Evolutionary conservation across 2,888 invertebrate species (phyloP).

Genomic region (Nudaria mundana): DNA sequence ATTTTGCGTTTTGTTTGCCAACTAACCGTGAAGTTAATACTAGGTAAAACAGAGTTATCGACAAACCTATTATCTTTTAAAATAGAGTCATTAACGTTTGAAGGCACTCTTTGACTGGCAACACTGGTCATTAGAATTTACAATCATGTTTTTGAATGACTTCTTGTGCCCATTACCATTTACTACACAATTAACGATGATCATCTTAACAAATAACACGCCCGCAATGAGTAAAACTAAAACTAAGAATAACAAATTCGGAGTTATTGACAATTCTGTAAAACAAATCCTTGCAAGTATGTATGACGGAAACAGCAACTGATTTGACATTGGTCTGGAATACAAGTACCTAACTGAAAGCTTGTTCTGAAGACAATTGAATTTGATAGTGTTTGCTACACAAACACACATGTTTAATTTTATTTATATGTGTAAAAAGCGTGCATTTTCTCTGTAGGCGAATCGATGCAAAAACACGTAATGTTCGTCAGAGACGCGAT

Average conservation of each 20-base stretch:
- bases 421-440: conserved; percentile 34
- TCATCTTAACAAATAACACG: too few species aligned
- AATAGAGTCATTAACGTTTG: conserved; percentile 36
- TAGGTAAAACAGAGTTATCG: conserved; percentile 28
- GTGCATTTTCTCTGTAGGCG: conserved; percentile 56
- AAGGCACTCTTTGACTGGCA: conserved; percentile 24
- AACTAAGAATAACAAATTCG: too few species aligned
- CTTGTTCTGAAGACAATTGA: too few species aligned
- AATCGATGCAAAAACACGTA: conserved; percentile 60
- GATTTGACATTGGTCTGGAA: too few species aligned
- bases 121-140: conserved; percentile 25
- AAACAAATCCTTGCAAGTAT: too few species aligned
- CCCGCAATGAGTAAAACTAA: too few species aligned
- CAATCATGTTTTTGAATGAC: conserved; percentile 18
- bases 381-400: too few species aligned
- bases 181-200: conserved; percentile 14
- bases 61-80: conserved; percentile 36
- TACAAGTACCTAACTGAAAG: too few species aligned
- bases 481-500: conserved; percentile 73
- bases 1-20: conserved; percentile 21
- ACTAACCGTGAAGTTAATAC: conserved; percentile 34
- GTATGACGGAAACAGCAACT: too few species aligned
- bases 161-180: conserved; percentile 18
- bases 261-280: too few species aligned
- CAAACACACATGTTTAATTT: conserved; percentile 30